These are phyloP conservation scores for Sebastolobus alascanus DNA, from an alignment of 2,797 vertebrate species.

Conservation along the genomic window DNA sequence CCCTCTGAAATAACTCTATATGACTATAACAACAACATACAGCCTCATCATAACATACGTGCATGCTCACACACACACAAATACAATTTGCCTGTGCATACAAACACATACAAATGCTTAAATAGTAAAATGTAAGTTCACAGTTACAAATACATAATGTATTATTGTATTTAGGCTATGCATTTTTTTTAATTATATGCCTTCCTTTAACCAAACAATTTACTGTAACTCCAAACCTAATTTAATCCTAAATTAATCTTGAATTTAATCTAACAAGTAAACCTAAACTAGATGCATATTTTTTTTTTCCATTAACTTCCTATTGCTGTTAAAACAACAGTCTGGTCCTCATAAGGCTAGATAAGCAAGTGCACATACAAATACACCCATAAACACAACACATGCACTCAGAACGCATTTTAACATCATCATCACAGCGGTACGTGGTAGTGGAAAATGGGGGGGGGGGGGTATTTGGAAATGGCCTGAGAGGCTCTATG, in stretches of 20 bases:
- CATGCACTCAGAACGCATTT: conserved; percentile 3
- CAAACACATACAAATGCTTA: neutral
- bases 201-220: neutral
- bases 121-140: neutral
- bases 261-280: too few relatives aligned
- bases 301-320: neutral
- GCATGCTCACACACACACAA: neutral
- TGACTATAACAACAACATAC: conserved; percentile 49
- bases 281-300: neutral
- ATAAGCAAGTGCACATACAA: conserved; percentile 2
- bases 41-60: conserved; percentile 21
- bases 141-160: neutral
- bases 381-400: conserved; percentile 17
- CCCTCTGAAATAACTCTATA: conserved; percentile 58
- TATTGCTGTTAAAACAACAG: neutral
- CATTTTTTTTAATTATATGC: neutral
- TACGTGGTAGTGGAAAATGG: conserved; percentile 59
- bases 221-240: neutral
- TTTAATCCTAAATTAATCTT: neutral
- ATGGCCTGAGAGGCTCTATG: conserved; percentile 56
- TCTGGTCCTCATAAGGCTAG: conserved; percentile 10
- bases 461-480: conserved; percentile 54
- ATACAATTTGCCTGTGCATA: neutral
- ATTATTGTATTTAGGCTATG: neutral
- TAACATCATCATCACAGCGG: conserved; percentile 31